Conservation (phyloP, 2,113 vertebrate species). For the Hydropotes inermis region DNA sequence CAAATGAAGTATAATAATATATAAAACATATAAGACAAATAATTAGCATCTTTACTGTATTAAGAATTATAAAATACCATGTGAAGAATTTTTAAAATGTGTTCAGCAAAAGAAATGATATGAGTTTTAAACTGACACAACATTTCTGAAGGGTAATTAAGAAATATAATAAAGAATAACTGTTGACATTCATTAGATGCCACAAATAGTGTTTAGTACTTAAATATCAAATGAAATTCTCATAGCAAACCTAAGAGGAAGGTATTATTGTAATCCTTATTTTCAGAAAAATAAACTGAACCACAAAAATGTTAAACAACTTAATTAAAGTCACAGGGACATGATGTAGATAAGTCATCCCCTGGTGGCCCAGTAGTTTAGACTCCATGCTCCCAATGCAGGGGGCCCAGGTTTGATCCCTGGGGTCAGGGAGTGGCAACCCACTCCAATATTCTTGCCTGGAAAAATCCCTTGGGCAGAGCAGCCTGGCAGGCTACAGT, state of each 20-base stretch:
- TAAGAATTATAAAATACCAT: neutral
- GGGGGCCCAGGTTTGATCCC: neutral
- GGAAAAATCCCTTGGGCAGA: neutral
- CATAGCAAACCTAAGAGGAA: neutral
- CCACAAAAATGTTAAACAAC: neutral
- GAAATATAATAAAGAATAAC: neutral
- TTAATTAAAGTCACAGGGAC: neutral
- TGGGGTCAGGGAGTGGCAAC: neutral
- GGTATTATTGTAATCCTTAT: neutral
- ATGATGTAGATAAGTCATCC: neutral
- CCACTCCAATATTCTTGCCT: neutral
- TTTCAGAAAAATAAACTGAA: neutral
- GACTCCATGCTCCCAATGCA: neutral
- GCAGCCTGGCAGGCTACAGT: neutral
- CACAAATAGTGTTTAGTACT: neutral
- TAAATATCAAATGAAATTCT: neutral
- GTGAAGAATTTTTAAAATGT: neutral
- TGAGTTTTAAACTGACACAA: neutral
- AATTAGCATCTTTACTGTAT: neutral
- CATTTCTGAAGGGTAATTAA: neutral
- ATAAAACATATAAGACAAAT: neutral
- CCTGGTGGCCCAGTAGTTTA: neutral
- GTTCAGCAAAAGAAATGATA: neutral
- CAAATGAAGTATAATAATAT: neutral
- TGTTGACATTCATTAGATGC: neutral